These are phyloP conservation scores for Drosophila atroscutellata DNA, from an alignment of 2,888 invertebrate species.

Conservation along the genomic window DNA sequence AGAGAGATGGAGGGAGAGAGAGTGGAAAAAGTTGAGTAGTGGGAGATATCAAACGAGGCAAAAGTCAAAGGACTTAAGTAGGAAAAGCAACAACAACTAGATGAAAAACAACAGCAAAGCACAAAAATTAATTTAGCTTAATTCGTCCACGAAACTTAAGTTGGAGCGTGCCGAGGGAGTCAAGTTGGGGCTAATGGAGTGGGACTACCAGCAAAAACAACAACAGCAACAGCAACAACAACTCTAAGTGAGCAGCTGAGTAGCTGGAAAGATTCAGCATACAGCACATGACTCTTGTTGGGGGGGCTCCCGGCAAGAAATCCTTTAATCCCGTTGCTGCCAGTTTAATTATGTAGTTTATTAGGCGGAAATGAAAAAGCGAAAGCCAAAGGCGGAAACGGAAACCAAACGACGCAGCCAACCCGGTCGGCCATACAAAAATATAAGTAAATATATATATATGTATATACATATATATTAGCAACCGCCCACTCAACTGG, in stretches of 20 bases:
- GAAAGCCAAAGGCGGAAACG: constrained; percentile 79
- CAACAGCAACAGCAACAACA: constrained; percentile 10
- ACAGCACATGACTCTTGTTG: constrained; percentile 41
- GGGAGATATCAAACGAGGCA: constrained; percentile 42
- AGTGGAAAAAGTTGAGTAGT: constrained; percentile 26
- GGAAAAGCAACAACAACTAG: constrained; percentile 35
- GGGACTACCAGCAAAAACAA: constrained; percentile 25
- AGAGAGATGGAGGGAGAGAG: neutral
- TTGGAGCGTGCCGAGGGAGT: constrained; percentile 44
- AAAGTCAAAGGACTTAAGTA: constrained; percentile 70
- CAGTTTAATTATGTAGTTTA: constrained; percentile 84
- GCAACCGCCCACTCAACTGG: constrained; percentile 57
- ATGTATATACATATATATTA: constrained; percentile 8
- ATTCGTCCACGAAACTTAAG: constrained; percentile 74
- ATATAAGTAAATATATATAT: constrained; percentile 12
- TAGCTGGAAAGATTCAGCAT: constrained; percentile 45
- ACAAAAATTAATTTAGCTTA: constrained; percentile 81
- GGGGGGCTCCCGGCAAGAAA: constrained; percentile 49
- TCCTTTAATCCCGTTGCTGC: constrained; percentile 82
- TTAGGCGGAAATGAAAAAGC: constrained; percentile 83
- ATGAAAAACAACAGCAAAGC: constrained; percentile 58
- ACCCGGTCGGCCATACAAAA: constrained; percentile 8
- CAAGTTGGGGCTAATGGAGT: constrained; percentile 53
- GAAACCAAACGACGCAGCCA: constrained; percentile 52
- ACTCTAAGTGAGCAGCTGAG: constrained; percentile 28